Conservation (phyloP, 1,140 invertebrate species). For the Apis cerana region DNA sequence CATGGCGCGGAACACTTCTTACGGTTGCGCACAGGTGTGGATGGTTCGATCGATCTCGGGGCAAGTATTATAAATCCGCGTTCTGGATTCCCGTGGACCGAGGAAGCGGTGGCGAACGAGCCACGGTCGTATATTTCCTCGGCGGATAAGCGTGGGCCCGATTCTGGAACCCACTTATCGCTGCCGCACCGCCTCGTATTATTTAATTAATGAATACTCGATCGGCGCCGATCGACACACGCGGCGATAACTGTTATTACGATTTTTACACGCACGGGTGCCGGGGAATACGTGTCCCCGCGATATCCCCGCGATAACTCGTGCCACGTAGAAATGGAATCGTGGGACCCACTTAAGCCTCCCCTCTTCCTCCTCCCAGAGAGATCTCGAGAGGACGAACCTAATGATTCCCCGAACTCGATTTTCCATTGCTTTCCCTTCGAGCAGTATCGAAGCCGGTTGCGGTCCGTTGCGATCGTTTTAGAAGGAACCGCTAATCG, state of each 20-base stretch:
- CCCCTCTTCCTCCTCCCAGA: neutral
- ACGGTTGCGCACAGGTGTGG: too few species aligned
- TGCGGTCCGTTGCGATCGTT: conserved; percentile 7
- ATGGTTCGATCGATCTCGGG: too few species aligned
- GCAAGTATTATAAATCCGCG: too few species aligned
- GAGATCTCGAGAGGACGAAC: conserved; percentile 41
- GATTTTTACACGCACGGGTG: conserved; percentile 64
- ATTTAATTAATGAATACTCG: conserved; percentile 73
- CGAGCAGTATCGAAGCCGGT: neutral
- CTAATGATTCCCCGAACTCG: conserved; percentile 44
- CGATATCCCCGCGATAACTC: conserved; percentile 65
- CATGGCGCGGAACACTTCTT: too few species aligned
- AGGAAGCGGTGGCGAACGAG: conserved; percentile 28
- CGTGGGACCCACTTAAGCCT: conserved; percentile 58
- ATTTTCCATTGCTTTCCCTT: conserved; percentile 59
- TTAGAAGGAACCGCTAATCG: conserved; percentile 44
- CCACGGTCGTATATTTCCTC: conserved; percentile 38
- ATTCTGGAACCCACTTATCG: conserved; percentile 55
- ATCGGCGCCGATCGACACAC: conserved; percentile 63
- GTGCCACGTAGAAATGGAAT: conserved; percentile 53
- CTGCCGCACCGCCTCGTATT: conserved; percentile 55
- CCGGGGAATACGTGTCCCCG: conserved; percentile 48
- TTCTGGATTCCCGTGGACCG: too few species aligned
- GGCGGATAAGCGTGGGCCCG: conserved; percentile 43
- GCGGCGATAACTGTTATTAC: conserved; percentile 67